Evolutionary conservation across 2,888 invertebrate genomes (phyloP), one percentile per base, ranked within the genome.

Genomic region (Pomacea canaliculata): DNA sequence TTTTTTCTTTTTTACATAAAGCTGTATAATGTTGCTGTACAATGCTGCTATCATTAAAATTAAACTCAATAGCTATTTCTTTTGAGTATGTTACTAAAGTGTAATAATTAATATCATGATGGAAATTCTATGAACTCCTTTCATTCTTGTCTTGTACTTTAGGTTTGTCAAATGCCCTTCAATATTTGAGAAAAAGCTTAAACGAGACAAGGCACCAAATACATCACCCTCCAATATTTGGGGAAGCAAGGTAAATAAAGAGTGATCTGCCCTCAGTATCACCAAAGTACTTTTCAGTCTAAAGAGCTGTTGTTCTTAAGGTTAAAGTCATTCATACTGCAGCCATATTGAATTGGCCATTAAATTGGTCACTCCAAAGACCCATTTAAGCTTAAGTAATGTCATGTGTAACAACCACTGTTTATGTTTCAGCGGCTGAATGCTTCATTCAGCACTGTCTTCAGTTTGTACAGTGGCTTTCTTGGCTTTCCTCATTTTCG

Each of bases 401-500:
- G 16, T 56, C 51, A 13, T 56, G 12, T 7, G 2, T 56, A 56
- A 13, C 12, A 13, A 56, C 51, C 16, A 56, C 16, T 56, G 8
- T 16, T 16, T 56, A 16, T 56, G 8, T 77, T 79, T 19, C 83
- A 87, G 87, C 81, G 83, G 49, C 77, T 88, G 75, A 88, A 80
- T 62, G 79, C 78, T 9, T 84, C 87, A 19, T 88, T 86, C 81
- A 83, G 78, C 69, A 81, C 84, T 0, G 98, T 99, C 88, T 98
- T 95, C 91, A 95, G 95, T 0, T 96, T 98, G 89, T 98, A 97
- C 89, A 94, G 94, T 70, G 94, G 95, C 8, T 99, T 98, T 91
- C 96, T 99, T 72, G 99, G 99, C 0, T 94, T 97, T 0, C 96
- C 96, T 76, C 99, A 99, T 92, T 94, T 98, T 80, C 95, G 97